These are phyloP conservation scores for Petrocephalus sullivani DNA, from an alignment of 2,797 vertebrate species.

Conservation along the genomic window DNA sequence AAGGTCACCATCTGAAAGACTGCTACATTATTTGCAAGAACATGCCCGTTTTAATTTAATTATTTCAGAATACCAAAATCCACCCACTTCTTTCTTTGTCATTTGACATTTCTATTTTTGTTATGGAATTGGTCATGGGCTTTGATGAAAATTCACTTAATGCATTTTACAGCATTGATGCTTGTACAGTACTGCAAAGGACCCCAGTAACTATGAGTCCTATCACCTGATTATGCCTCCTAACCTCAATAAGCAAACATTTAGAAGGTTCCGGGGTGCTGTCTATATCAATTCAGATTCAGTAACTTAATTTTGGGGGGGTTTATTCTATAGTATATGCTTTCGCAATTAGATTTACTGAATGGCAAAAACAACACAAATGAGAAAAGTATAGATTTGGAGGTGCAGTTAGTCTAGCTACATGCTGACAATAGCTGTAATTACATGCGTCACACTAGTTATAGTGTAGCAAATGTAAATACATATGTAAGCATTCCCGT, in stretches of 20 bases:
- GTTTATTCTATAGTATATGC: not conserved
- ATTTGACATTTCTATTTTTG: not conserved
- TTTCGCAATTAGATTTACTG: not conserved
- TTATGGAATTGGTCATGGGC: not conserved
- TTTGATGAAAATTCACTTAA: not conserved
- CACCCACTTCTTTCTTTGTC: not conserved
- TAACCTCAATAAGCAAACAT: not conserved
- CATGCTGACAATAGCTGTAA: constrained; percentile 5
- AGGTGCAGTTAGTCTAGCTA: not conserved
- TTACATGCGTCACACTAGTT: not conserved
- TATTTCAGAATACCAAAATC: not conserved
- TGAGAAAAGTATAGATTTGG: not conserved
- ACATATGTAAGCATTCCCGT: not conserved
- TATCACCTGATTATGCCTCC: not conserved
- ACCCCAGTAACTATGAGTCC: not conserved
- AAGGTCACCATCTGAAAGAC: not conserved
- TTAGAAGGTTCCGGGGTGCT: not conserved
- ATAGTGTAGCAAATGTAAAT: not conserved
- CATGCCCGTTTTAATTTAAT: not conserved
- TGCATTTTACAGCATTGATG: not conserved
- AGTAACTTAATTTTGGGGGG: not conserved
- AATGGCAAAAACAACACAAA: not conserved
- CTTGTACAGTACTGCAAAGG: not conserved
- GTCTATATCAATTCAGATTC: not conserved
- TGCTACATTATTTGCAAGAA: not conserved